Evolutionary conservation across 30 jellyfish, hydroid and myxozoan species (phyloP), one percentile per base, ranked within the genome.

Genomic region (Sanderia malayensis): DNA sequence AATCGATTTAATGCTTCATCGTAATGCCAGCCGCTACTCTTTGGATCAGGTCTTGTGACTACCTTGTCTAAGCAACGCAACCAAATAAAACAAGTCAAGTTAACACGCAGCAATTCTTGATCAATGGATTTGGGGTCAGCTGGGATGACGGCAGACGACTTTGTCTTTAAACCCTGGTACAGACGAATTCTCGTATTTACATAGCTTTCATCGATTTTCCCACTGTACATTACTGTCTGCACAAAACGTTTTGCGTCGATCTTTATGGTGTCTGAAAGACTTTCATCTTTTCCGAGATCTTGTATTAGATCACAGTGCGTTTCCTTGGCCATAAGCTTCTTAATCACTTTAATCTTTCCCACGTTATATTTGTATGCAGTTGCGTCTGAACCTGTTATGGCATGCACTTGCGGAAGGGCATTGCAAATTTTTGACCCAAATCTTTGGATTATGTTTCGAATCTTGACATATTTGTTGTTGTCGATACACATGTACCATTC

Each of bases 1-100:
- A 23, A 44, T 17, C 18, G 76, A 46, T 32, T 17, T n/a, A 34
- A 10, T 18, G 3, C 44, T n/a, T 69, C 72, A 33, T 69, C 81
- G 47, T 47, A 69, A 44, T 28, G 2, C 67, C 81, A 69, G 30
- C 82, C 26, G 45, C 82, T 18, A 18, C 52, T 52, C 15, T 18
- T 70, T 45, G 70, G 82, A 23, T 45, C 82, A 7, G 66, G 71
- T 70, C 82, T 44, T 70, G 70, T 21, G 0, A 52, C 58, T 21
- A 47, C 45, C 4, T 44, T 46, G 32, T 65, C 78, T 31, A 65
- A 65, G 31, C 78, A 65, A 44, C 72, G 72, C 25, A 60, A 68
- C 78, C 78, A 65, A 25, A 65, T 32, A 65, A 65, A 65, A 41
- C 23, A 65, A 2, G 72, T 60, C 25, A 65, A 32, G 78, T 65